These are phyloP conservation scores for Fulmarus glacialis DNA, from an alignment of 2,113 vertebrate species.

Conservation along the genomic window DNA sequence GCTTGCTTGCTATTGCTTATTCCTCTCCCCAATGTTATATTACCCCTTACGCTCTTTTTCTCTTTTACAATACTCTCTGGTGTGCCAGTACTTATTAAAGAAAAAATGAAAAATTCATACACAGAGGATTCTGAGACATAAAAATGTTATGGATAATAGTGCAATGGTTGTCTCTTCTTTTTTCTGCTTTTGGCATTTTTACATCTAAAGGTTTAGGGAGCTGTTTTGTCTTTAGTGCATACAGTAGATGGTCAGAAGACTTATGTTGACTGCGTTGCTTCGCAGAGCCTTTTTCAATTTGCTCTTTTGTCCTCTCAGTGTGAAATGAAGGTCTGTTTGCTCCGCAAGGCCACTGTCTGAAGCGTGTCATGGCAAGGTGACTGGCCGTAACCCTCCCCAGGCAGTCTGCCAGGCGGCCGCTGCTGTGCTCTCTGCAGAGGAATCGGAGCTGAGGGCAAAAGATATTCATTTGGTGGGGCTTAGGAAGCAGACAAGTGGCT, in stretches of 20 bases:
- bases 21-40: background rate
- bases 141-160: background rate
- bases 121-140: background rate
- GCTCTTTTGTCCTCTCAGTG: background rate
- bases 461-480: background rate
- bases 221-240: background rate
- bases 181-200: background rate
- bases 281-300: background rate
- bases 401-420: background rate
- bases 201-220: background rate
- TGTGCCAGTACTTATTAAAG: background rate
- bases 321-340: background rate
- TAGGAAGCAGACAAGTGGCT: background rate
- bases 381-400: background rate
- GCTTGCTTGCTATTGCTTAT: background rate
- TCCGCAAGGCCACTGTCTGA: background rate
- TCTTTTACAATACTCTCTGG: background rate
- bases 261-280: background rate
- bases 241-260: background rate
- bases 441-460: background rate
- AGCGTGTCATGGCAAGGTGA: background rate
- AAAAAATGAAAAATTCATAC: background rate
- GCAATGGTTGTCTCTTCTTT: background rate
- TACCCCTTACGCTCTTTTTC: background rate
- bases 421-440: fast-evolving